Base-by-base conservation (phyloP, 2,888 invertebrate species). In the Oxyteleia sp. region DNA sequence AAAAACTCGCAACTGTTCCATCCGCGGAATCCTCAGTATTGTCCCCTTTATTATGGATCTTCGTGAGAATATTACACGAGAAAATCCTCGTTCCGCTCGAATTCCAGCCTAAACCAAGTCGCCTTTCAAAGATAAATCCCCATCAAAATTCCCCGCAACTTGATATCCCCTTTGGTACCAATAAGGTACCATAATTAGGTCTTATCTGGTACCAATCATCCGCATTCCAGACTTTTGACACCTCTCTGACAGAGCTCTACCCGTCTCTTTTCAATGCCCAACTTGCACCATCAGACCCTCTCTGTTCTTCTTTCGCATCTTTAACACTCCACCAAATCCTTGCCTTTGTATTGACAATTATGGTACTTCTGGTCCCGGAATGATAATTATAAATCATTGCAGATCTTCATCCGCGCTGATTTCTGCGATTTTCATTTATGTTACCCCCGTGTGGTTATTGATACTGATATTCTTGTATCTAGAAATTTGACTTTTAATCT, bases 171-270 rank as follows among this genome's bases (percentile, higher is more conserved):
- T 18, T 26, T 43, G 29, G 18, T 43, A 20, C 26, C 45, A 45
- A n/a, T 41, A 10, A 13, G 15, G 43, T 11, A 55, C 16, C 11
- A 4, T 16, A 38, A 13, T 20, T 20, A 11, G 41, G 63, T 85
- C 79, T 84, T 87, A 86, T 90, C 87, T 87, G 49, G 38, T 82
- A 86, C 79, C 87, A 84, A 89, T 89, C 87, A 91, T 90, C 89
- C 86, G 89, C 91, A 92, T 92, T 92, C 92, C 92, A 88, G 85
- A 92, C 88, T 91, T 91, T 92, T 91, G 91, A 92, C 90, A 91
- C 90, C 90, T 89, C 85, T 85, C 87, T 90, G 88, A 90, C 89
- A 90, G 88, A 86, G 85, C 85, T 72, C 61, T 57, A n/a, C 18
- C 29, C n/a, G 23, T 75, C 79, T 69, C 64, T 15, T 38, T 83